Evolutionary conservation across 2,888 invertebrate species (phyloP), one percentile per base, ranked within the genome.

Genomic region (Enchytraeus crypticus): DNA sequence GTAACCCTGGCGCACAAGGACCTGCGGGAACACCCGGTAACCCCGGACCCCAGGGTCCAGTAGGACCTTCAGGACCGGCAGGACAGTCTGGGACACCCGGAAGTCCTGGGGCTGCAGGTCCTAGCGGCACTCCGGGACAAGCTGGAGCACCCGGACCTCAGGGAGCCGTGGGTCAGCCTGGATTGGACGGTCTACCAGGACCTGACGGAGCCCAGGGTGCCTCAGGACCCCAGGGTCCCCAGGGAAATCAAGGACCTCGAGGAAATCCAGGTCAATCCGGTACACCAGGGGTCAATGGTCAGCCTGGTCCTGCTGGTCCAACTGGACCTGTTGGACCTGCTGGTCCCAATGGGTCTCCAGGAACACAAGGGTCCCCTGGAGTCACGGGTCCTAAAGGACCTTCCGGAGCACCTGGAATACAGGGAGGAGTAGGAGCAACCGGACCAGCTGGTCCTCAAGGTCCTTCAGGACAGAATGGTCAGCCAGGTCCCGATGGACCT

Each of bases 41-140:
- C 21, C 14, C 23, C 14, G 49, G 49, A 23, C 8, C 21, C 8
- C 49, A 11, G 8, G 49, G 49, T 18, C 49, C 32, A 18, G 30
- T 32, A 32, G 70, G 70, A 3, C 23, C 32, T n/a, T 8, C 30
- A 5, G 69, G 69, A 18, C 59, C 60, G 49, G 30, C 57, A 23
- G 70, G 70, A 11, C 38, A 46, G 26, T 38, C 64, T 29, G 65
- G 65, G 30, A 43, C 47, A 18, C 26, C 21, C 79, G 83, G 83
- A 55, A 34, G 21, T n/a, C 30, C 60, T 26, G 64, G 64, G 34
- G 34, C 27, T 33, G 32, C 30, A 18, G 63, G 63, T 21, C 26
- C 56, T 8, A 51, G 34, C 23, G 64, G 63, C 26, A 53, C 57
- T 34, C 18, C 57, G 3, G 63, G 63, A 45, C 45, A 53, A 45